phyloP scores from a whole-genome alignment of 2,113 vertebrate species.

The Elephantulus edwardii region DNA sequence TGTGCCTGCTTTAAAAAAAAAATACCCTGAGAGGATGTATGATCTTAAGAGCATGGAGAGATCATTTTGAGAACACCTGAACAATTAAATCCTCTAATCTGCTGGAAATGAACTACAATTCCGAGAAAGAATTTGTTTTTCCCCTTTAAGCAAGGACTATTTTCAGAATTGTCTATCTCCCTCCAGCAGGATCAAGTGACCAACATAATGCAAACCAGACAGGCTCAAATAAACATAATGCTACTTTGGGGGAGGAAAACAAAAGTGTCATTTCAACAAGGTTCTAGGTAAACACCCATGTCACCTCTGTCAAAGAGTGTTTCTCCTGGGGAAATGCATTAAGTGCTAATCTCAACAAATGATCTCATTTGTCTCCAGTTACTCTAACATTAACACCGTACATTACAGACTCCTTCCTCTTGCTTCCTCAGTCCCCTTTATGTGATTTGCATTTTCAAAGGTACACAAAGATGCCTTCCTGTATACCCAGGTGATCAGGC shows the following conservation, averaged over 20 bases:
- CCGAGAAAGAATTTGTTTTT: slow-evolving; percentile 48
- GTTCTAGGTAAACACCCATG: neutral
- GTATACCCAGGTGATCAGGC: neutral
- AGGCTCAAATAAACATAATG: neutral
- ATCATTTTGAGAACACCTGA: neutral
- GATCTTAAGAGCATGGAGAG: neutral
- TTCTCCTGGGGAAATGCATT: slow-evolving; percentile 32
- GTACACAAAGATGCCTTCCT: neutral
- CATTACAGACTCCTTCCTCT: neutral
- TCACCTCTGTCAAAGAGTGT: neutral
- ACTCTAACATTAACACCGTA: slow-evolving; percentile 15
- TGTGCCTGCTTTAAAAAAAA: neutral
- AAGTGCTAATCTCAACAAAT: slow-evolving; percentile 29
- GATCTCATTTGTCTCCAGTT: neutral
- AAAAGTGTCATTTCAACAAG: neutral
- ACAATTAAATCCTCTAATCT: slow-evolving; percentile 42
- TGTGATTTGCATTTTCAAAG: slow-evolving; percentile 51
- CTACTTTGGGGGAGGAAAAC: neutral
- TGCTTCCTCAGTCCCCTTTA: neutral
- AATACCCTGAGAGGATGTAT: neutral
- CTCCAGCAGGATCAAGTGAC: neutral
- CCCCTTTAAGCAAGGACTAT: slow-evolving; percentile 45
- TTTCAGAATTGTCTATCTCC: slow-evolving; percentile 28
- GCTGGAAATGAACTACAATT: neutral
- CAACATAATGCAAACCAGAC: neutral